phyloP scores from a whole-genome alignment of 2,888 invertebrate species.

The Tetragonisca angustula region DNA sequence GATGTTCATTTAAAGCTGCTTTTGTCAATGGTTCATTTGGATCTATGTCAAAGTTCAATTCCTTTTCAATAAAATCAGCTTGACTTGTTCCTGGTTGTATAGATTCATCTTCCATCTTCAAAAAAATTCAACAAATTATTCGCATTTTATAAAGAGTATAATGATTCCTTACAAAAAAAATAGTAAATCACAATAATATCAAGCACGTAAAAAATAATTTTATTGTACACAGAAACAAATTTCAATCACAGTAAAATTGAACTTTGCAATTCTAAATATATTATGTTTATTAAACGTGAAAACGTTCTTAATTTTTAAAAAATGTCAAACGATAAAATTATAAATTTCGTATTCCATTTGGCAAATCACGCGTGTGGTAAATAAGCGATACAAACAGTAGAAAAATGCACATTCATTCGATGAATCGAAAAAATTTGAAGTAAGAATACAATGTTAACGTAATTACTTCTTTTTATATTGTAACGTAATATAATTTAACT shows the following conservation, averaged over 20 bases:
- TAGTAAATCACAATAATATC: neutral
- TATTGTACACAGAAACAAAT: neutral
- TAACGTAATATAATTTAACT: neutral
- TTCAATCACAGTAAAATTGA: neutral
- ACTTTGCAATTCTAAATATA: neutral
- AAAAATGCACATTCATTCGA: conserved; percentile 62
- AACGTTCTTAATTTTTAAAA: neutral
- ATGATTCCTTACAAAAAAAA: neutral
- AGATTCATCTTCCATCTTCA: conserved; percentile 65
- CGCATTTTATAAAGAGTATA: neutral
- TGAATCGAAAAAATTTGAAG: conserved; percentile 31
- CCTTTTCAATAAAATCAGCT: conserved; percentile 76
- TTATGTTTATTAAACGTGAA: neutral
- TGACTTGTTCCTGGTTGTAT: conserved; percentile 67
- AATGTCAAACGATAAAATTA: neutral
- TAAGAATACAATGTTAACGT: neutral
- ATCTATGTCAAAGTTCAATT: conserved; percentile 77
- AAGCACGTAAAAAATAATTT: neutral
- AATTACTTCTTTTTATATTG: conserved; percentile 3
- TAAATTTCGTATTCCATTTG: conserved; percentile 20
- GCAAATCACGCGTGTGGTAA: conserved; percentile 18
- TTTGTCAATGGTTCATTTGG: conserved; percentile 77
- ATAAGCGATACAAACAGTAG: conserved; percentile 29
- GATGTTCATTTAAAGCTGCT: conserved; percentile 74
- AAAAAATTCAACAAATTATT: conserved; percentile 11